These are phyloP conservation scores for Thera obeliscata DNA, from an alignment of 2,888 invertebrate species.

Conservation along the genomic window DNA sequence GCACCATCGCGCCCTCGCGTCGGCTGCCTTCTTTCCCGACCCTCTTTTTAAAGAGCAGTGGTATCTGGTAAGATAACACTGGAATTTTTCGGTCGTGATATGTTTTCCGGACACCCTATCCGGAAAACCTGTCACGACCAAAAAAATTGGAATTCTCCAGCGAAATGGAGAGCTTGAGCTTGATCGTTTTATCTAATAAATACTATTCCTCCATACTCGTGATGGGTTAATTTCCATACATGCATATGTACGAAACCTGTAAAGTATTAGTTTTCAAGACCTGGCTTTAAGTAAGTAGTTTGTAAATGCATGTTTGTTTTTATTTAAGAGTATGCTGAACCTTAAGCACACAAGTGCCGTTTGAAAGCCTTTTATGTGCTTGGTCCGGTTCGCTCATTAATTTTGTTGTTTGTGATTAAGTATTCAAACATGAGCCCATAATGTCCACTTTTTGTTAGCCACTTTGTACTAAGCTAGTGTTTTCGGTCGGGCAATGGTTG, in stretches of 20 bases:
- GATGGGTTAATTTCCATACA: no score
- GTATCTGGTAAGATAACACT: slow-evolving; percentile 90
- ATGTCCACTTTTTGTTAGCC: neutral
- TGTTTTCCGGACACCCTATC: no score
- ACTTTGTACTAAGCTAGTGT: neutral
- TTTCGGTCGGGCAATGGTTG: neutral
- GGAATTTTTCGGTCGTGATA: no score
- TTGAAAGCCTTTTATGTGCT: neutral
- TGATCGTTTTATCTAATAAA: no score
- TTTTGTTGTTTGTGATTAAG: slow-evolving; percentile 22
- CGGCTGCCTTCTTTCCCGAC: slow-evolving; percentile 90
- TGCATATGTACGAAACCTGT: no score
- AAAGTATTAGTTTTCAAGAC: no score
- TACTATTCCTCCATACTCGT: no score
- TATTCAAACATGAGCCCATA: slow-evolving; percentile 11
- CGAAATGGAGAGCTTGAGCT: no score
- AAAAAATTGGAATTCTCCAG: no score
- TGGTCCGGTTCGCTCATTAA: slow-evolving; percentile 14
- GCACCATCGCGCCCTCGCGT: slow-evolving; percentile 71
- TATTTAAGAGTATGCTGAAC: neutral
- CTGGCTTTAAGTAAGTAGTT: neutral
- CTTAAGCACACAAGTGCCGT: neutral
- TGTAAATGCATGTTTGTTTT: neutral
- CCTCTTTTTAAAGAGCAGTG: slow-evolving; percentile 70
- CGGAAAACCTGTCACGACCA: no score